Conservation (phyloP, 2,888 invertebrate species). For the Muschampia plurimacula region DNA sequence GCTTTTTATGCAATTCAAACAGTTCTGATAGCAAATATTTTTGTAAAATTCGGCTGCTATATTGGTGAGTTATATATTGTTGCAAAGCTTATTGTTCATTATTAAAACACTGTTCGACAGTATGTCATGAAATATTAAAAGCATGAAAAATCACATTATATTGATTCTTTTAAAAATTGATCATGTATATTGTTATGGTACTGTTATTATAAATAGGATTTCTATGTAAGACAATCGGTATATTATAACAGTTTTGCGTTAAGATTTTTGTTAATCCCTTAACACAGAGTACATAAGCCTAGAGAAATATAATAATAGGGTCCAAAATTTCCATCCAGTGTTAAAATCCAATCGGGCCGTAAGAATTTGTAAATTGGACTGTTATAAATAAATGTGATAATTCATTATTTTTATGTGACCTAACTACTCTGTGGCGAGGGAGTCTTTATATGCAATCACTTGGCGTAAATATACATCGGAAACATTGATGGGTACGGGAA, state of each 20-base stretch:
- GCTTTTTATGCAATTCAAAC: constrained; percentile 15
- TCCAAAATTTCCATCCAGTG: constrained; percentile 83
- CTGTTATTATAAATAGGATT: constrained; percentile 72
- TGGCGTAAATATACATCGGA: constrained; percentile 58
- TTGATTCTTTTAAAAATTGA: constrained; percentile 52
- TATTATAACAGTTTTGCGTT: constrained; percentile 61
- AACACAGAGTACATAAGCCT: constrained; percentile 68
- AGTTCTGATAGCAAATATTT: constrained; percentile 6
- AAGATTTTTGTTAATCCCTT: constrained; percentile 61
- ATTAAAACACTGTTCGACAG: constrained; percentile 64
- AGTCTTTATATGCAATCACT: constrained; percentile 56
- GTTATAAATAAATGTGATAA: constrained; percentile 72
- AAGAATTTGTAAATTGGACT: constrained; percentile 71
- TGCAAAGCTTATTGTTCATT: constrained; percentile 54
- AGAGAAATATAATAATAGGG: constrained; percentile 74
- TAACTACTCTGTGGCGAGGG: constrained; percentile 75
- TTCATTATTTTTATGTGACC: constrained; percentile 67
- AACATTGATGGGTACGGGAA: constrained; percentile 84
- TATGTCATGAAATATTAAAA: constrained; percentile 63
- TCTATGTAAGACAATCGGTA: constrained; percentile 66
- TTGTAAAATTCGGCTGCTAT: constrained; percentile 54
- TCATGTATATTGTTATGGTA: constrained; percentile 61
- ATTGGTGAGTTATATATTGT: constrained; percentile 52
- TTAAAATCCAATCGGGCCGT: constrained; percentile 55
- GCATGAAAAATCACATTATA: constrained; percentile 68